Evolutionary conservation across 2,888 invertebrate genomes (phyloP).

Genomic region (Unio pictorum): DNA sequence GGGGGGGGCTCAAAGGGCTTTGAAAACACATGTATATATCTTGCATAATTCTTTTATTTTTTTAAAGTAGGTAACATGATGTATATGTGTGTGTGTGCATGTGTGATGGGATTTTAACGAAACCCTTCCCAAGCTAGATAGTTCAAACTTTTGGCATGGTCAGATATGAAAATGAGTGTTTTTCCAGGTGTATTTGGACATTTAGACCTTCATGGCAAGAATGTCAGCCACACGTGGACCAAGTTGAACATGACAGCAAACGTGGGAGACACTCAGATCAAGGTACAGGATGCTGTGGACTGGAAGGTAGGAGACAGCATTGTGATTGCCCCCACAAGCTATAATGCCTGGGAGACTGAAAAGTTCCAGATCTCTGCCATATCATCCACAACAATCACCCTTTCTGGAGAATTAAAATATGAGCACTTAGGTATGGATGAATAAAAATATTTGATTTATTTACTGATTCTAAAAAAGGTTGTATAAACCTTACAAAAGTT

Average conservation of each 20-base stretch:
- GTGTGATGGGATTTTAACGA: too few relatives aligned
- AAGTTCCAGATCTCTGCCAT: conserved; percentile 47
- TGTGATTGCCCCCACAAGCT: conserved; percentile 56
- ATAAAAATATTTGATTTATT: not conserved
- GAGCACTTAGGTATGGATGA: conserved; percentile 53
- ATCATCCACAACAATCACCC: conserved; percentile 33
- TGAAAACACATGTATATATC: too few relatives aligned
- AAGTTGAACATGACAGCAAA: conserved; percentile 46
- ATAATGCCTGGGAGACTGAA: conserved; percentile 59
- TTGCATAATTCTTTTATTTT: too few relatives aligned
- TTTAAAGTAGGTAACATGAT: too few relatives aligned
- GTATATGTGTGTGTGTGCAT: too few relatives aligned
- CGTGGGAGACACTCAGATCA: conserved; percentile 43
- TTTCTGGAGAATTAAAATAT: conserved; percentile 50
- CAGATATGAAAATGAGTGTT: not conserved
- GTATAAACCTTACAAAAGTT: conserved; percentile 1
- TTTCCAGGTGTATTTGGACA: conserved; percentile 61
- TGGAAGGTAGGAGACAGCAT: conserved; percentile 61
- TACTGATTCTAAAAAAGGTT: not conserved
- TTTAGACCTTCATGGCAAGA: conserved; percentile 61
- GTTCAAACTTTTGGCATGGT: not conserved
- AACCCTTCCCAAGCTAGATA: too few relatives aligned
- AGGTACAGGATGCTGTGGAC: conserved; percentile 41
- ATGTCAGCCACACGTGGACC: conserved; percentile 52
- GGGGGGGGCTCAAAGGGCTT: too few relatives aligned